These are phyloP conservation scores for Podocnemis expansa DNA, from an alignment of 2,113 vertebrate genomes.

Conservation along the genomic window DNA sequence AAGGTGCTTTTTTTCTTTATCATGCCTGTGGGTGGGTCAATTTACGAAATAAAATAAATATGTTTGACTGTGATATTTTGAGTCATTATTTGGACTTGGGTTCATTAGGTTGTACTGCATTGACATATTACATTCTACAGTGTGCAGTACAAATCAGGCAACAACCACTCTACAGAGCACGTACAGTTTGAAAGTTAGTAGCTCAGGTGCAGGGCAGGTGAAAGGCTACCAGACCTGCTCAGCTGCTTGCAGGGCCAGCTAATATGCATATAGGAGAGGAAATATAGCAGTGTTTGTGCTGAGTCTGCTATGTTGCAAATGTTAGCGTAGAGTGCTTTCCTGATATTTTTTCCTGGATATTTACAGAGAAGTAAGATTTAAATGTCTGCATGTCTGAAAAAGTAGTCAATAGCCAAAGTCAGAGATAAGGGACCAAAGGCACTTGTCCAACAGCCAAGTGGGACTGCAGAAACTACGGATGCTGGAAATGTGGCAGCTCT, in stretches of 20 bases:
- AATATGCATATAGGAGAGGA: accelerated
- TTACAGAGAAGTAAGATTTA: neutral
- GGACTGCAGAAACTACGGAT: no score
- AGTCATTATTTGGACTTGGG: neutral
- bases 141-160: accelerated
- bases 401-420: neutral
- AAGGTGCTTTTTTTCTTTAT: neutral
- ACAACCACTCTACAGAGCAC: neutral
- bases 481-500: neutral
- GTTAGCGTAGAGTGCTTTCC: neutral
- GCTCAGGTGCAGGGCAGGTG: neutral
- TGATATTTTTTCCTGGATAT: neutral
- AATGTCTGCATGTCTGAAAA: neutral
- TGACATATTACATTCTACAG: neutral
- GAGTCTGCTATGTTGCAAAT: neutral
- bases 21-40: accelerated
- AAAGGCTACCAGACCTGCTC: neutral
- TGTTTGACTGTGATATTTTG: accelerated
- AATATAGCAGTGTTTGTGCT: accelerated
- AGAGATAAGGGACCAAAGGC: neutral
- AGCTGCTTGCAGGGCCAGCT: neutral
- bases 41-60: accelerated
- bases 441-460: neutral
- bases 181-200: neutral
- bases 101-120: neutral